Evolutionary conservation across 2,888 invertebrate species (phyloP), one percentile per base, ranked within the genome.

Genomic region (Stenoptilia bipunctidactyla): DNA sequence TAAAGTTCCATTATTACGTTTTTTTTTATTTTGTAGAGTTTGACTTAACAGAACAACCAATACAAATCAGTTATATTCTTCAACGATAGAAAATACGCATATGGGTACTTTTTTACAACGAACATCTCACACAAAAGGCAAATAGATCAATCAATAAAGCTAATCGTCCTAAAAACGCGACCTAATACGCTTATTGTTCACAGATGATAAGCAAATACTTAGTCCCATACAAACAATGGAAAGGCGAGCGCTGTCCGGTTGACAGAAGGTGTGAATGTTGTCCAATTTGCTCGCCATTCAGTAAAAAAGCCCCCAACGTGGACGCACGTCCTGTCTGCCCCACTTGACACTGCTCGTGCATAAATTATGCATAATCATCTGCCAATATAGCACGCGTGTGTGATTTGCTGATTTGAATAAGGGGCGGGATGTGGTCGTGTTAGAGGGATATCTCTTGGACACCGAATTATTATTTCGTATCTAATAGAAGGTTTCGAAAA

Each of bases 291-390:
- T 56, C 55, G 51, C 55, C 58, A 58, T 60, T 58, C 47, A 60
- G 46, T 51, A 51, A 54, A 57, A 50, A 47, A 39, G 40, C 36
- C 12, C 12, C 9, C 25, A 5, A 25, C 9, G 9, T 6, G 5
- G 25, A 6, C 5, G n/a, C 30, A 8, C 46, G 47, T 44, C 39
- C 38, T 39, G 37, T 36, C 44, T 50, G 47, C 66, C 56, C 69
- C 71, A 76, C 77, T 82, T 82, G 82, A 79, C 80, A 80, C 80
- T n/a, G n/a, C n/a, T 51, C 41, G 53, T 56, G 75, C 76, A 80
- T 82, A 82, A 77, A 80, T 80, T 80, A 82, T 74, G 80, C 76
- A 70, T 69, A 75, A 80, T 80, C 77, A 82, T 76, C 63, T 53
- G 50, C 48, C 51, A 44, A 51, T 56, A 55, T 8, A 5, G 3